Evolutionary conservation across 2,113 vertebrate genomes (phyloP).

Genomic region (Passer montanus): DNA sequence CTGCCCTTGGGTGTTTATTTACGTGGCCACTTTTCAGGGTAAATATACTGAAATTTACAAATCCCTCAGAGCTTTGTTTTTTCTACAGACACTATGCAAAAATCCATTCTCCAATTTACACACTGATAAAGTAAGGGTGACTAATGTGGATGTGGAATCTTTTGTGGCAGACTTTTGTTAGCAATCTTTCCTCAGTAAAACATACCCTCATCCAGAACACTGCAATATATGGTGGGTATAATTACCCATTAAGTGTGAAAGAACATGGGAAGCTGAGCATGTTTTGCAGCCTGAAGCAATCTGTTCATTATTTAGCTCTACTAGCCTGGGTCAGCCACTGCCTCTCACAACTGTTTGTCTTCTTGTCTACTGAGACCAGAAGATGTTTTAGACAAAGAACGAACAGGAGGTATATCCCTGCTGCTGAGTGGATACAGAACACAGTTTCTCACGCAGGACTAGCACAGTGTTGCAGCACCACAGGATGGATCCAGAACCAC

Average conservation of each 20-base stretch:
- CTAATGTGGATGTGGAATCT: not conserved
- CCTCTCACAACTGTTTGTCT: not conserved
- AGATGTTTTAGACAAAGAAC: not conserved
- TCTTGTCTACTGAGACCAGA: not conserved
- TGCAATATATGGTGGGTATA: not conserved
- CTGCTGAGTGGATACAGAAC: accelerated
- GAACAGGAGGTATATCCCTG: not conserved
- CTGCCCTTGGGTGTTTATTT: not conserved
- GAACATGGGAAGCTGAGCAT: not conserved
- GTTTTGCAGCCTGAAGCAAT: not conserved
- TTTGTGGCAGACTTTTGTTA: not conserved
- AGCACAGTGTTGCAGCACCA: not conserved
- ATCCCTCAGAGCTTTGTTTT: not conserved
- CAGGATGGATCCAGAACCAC: not conserved
- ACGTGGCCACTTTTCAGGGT: not conserved
- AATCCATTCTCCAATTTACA: not conserved
- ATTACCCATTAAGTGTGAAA: not conserved
- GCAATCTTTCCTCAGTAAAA: not conserved
- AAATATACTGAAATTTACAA: not conserved
- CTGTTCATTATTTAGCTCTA: not conserved
- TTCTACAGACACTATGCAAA: not conserved
- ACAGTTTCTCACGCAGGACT: not conserved
- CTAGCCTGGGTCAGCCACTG: not conserved
- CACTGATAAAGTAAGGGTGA: not conserved
- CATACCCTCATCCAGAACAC: not conserved